Evolutionary conservation across 1,140 invertebrate genomes (phyloP).

Genomic region (Atta colombica): DNA sequence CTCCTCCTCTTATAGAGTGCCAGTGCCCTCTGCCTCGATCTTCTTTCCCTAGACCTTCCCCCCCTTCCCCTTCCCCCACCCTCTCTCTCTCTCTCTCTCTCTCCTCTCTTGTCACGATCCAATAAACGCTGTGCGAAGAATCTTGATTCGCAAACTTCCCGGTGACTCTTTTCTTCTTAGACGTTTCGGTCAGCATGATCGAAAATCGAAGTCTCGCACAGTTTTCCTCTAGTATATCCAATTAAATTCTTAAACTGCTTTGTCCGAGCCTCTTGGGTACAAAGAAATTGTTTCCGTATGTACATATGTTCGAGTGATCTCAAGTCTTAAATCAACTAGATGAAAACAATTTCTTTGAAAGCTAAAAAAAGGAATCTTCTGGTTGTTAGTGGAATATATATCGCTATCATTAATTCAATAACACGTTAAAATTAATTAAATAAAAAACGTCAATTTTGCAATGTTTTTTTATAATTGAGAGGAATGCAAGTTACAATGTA

Average conservation of each 20-base stretch:
- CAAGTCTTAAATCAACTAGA: not conserved
- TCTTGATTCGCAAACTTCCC: constrained; percentile 68
- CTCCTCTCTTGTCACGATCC: constrained; percentile 70
- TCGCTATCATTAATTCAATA: constrained; percentile 21
- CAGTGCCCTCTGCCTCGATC: constrained; percentile 58
- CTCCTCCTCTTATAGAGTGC: constrained; percentile 69
- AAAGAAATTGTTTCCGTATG: constrained; percentile 49
- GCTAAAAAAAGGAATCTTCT: not conserved
- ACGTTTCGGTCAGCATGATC: constrained; percentile 36
- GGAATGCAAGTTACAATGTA: not conserved
- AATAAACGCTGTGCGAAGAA: constrained; percentile 72
- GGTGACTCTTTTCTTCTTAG: constrained; percentile 7
- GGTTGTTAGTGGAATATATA: not conserved
- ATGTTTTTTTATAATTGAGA: not conserved
- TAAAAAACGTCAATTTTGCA: constrained; percentile 8
- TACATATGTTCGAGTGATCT: not conserved
- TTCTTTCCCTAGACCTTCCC: constrained; percentile 30
- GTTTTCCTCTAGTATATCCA: constrained; percentile 34
- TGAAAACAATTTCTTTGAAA: not conserved
- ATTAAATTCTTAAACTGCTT: constrained; percentile 70
- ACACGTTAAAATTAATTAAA: constrained; percentile 35
- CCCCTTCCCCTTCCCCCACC: not conserved
- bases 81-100: not conserved
- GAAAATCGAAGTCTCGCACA: constrained; percentile 63
- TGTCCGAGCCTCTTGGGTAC: constrained; percentile 35